Conservation (phyloP, 2,113 vertebrate species). For the Heliornis fulica region DNA sequence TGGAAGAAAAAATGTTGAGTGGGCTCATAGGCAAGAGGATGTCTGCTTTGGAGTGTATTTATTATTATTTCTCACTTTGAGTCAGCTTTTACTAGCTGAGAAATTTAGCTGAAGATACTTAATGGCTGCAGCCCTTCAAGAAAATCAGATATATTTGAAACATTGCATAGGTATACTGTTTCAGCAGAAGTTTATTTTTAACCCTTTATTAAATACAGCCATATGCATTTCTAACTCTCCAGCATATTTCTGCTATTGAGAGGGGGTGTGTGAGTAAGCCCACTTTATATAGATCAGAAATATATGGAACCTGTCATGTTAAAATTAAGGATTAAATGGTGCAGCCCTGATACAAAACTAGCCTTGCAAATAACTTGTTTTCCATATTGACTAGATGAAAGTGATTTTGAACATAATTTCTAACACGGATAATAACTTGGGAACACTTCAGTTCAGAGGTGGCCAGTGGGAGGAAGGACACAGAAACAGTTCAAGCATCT, state of each 20-base stretch:
- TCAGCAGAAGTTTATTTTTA: background rate
- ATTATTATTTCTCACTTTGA: conserved; percentile 12
- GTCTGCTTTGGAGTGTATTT: background rate
- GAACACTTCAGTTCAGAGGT: background rate
- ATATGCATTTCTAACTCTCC: background rate
- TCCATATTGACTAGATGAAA: background rate
- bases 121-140: background rate
- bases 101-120: background rate
- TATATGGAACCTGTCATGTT: background rate
- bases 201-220: background rate
- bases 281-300: background rate
- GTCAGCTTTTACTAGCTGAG: background rate
- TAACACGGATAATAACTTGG: background rate
- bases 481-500: background rate
- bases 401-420: background rate
- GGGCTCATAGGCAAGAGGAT: background rate
- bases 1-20: conserved; percentile 15
- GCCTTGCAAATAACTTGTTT: background rate
- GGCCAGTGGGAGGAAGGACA: background rate
- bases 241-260: background rate
- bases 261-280: background rate
- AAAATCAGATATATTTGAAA: background rate
- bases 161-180: background rate
- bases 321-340: background rate
- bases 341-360: background rate